These are phyloP conservation scores for Scaptomyza polygonia DNA, from an alignment of 2,888 invertebrate species.

Conservation along the genomic window DNA sequence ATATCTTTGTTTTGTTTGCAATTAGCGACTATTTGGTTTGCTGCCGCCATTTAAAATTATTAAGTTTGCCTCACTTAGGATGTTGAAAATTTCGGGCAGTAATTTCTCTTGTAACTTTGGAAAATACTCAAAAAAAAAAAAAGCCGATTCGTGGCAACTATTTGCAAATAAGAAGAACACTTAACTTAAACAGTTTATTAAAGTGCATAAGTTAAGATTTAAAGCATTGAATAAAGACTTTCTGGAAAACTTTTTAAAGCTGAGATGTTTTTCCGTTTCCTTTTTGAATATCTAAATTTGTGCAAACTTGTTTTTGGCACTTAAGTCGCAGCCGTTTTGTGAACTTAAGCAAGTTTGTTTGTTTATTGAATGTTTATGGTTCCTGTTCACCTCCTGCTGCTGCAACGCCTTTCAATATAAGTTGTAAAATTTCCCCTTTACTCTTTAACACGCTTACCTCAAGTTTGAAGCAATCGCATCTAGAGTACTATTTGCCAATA, in stretches of 20 bases:
- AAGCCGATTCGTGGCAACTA: too few species aligned
- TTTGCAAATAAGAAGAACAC: not conserved
- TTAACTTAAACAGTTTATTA: not conserved
- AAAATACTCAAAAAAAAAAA: too few species aligned
- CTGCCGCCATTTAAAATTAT: not conserved
- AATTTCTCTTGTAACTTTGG: too few species aligned
- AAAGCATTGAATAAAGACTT: too few species aligned
- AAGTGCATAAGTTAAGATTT: not conserved
- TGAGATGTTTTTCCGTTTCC: too few species aligned
- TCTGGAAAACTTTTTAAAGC: too few species aligned
- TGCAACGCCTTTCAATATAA: conserved; percentile 18
- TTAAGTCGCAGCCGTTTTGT: conserved; percentile 5
- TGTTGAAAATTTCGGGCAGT: not conserved
- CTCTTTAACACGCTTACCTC: too few species aligned
- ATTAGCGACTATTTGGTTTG: conserved; percentile 20
- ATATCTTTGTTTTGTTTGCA: conserved; percentile 28
- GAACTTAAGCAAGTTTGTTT: conserved; percentile 12
- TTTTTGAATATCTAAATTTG: not conserved
- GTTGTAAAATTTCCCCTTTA: not conserved
- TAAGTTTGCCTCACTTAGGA: too few species aligned
- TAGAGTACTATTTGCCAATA: conserved; percentile 39
- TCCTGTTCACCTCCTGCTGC: conserved; percentile 1
- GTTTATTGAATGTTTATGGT: conserved; percentile 15
- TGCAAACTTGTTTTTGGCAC: not conserved
- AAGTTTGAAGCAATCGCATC: conserved; percentile 2